Conservation (phyloP, 1,140 invertebrate species). For the Plectus sambesii region DNA sequence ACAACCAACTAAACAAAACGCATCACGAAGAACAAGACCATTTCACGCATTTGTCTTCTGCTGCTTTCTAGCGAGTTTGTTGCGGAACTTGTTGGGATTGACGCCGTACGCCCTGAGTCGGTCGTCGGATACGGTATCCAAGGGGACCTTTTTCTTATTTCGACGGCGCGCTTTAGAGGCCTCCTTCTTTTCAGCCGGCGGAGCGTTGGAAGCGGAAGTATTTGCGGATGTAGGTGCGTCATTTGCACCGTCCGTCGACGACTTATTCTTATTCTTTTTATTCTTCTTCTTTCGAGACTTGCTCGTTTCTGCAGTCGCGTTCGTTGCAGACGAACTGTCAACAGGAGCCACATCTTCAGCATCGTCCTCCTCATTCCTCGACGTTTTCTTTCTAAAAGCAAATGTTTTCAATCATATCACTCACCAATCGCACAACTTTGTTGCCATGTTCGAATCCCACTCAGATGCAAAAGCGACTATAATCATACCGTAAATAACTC, state of each 20-base stretch:
- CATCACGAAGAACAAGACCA: no score
- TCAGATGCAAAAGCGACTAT: no score
- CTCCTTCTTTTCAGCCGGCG: slow-evolving; percentile 35
- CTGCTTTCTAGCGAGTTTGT: no score
- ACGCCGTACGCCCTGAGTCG: slow-evolving; percentile 74
- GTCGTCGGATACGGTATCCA: slow-evolving; percentile 55
- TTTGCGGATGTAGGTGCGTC: slow-evolving; percentile 22
- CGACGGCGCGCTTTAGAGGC: slow-evolving; percentile 21
- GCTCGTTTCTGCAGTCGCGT: slow-evolving; percentile 2
- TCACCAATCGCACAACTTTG: no score
- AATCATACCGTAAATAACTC: no score
- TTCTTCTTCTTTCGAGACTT: slow-evolving; percentile 22
- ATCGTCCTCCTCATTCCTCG: slow-evolving; percentile 8
- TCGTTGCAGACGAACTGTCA: slow-evolving; percentile 17
- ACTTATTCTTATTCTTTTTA: slow-evolving; percentile 19
- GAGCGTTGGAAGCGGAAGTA: slow-evolving; percentile 16
- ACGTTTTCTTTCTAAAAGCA: slow-evolving; percentile 10
- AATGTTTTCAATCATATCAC: no score
- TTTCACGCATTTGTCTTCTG: no score
- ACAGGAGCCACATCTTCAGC: background rate
- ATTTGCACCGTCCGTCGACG: slow-evolving; percentile 13
- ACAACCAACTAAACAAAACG: no score
- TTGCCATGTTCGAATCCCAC: no score
- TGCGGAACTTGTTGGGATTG: slow-evolving; percentile 76
- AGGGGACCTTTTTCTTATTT: slow-evolving; percentile 17